Conservation (phyloP, 2,888 invertebrate species). For the Megaustenia siamemsis region DNA sequence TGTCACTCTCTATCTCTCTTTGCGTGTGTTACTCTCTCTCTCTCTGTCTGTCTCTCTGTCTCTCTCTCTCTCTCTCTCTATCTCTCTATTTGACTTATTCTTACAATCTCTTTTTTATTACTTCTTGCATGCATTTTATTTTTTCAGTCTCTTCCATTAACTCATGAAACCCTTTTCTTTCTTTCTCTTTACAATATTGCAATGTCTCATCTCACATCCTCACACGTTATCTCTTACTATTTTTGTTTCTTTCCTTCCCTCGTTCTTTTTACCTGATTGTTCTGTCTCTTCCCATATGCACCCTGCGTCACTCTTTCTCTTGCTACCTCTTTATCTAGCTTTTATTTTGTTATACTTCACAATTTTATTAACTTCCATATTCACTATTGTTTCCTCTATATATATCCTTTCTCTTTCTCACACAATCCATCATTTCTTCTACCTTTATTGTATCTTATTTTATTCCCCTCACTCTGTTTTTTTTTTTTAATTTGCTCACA, state of each 20-base stretch:
- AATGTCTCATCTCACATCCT: too few species aligned
- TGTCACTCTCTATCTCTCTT: not conserved
- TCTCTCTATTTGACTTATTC: not conserved
- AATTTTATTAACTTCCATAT: not conserved
- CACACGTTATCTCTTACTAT: not conserved
- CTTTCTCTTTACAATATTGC: not conserved
- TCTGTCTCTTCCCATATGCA: not conserved
- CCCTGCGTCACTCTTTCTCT: not conserved
- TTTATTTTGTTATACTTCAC: not conserved
- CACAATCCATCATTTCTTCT: too few species aligned
- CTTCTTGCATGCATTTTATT: not conserved
- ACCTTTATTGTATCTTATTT: too few species aligned
- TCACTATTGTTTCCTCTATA: too few species aligned
- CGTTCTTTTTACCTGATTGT: not conserved
- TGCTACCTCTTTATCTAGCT: not conserved
- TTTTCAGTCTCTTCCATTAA: not conserved
- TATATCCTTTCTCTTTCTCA: too few species aligned
- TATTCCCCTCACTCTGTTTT: too few species aligned
- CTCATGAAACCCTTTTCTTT: not conserved
- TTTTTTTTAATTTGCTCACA: not conserved
- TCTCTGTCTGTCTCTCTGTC: not conserved
- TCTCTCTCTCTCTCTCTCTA: not conserved
- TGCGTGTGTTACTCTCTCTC: constrained; percentile 4
- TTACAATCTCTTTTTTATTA: too few species aligned
- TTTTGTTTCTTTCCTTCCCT: not conserved